Percentiles rank a stretch among this genome's conserved stretches.
Evolutionary conservation across 2,888 invertebrate genomes (phyloP).

Genomic region (Allophyes oxyacanthae): DNA sequence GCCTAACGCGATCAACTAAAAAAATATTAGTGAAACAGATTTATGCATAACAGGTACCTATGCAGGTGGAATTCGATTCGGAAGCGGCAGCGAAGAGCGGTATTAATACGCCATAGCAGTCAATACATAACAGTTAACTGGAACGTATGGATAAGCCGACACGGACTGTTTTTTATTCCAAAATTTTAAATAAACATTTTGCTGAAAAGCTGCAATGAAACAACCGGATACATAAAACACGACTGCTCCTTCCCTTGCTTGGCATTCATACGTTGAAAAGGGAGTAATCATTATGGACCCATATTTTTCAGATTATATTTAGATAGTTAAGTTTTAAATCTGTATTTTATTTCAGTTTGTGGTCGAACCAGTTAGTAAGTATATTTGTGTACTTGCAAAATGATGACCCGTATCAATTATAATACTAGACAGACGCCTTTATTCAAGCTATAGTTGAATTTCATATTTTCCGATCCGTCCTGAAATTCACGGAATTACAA

Average conservation of each 20-base stretch:
- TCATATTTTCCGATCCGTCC: too few relatives aligned
- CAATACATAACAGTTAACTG: slow-evolving; percentile 23
- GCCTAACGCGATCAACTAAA: not conserved
- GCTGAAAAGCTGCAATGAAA: slow-evolving; percentile 29
- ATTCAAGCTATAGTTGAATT: too few relatives aligned
- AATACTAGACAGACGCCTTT: too few relatives aligned
- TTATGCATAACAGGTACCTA: too few relatives aligned
- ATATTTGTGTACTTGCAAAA: too few relatives aligned
- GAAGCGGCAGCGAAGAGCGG: slow-evolving; percentile 3
- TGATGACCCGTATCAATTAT: too few relatives aligned
- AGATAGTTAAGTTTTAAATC: slow-evolving; percentile 8
- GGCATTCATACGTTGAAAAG: slow-evolving; percentile 17
- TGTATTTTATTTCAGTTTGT: too few relatives aligned
- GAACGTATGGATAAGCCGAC: slow-evolving; percentile 23
- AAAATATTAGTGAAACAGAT: not conserved
- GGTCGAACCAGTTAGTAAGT: too few relatives aligned
- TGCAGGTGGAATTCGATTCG: slow-evolving; percentile 3
- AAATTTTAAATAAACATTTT: slow-evolving; percentile 20
- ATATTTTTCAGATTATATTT: slow-evolving; percentile 7
- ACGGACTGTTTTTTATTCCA: slow-evolving; percentile 14
- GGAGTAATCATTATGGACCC: slow-evolving; percentile 1
- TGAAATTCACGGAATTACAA: too few relatives aligned
- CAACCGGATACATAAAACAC: slow-evolving; percentile 21
- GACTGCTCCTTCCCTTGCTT: slow-evolving; percentile 7
- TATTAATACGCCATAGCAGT: slow-evolving; percentile 24